Percentiles rank a stretch among this genome's conserved stretches.
phyloP scores from a whole-genome alignment of 2,113 vertebrate genomes.

The Orcinus orca region DNA sequence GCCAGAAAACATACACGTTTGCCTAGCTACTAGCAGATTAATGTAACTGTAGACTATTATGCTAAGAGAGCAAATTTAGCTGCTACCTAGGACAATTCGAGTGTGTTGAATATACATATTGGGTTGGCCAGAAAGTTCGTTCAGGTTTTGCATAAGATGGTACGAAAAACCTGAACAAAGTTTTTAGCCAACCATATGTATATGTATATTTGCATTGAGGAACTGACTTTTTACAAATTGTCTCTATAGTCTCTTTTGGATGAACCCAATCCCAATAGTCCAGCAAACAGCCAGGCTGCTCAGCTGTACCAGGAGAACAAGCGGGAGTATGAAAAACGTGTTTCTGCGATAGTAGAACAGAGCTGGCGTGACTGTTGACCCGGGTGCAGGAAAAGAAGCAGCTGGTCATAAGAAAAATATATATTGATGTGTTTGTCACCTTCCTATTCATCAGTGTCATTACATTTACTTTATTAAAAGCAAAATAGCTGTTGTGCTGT shows the following conservation, averaged over 20 bases:
- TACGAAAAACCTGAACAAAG: too few species aligned
- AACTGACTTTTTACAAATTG: conserved; percentile 64
- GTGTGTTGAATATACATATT: neutral
- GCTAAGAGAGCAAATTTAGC: neutral
- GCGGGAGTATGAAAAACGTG: conserved; percentile 97
- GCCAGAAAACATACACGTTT: conserved; percentile 17
- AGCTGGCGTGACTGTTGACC: conserved; percentile 99
- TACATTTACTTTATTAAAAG: conserved; percentile 92
- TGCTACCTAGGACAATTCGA: neutral
- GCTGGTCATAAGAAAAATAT: conserved; percentile 87
- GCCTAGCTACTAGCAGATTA: neutral
- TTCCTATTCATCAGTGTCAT: conserved; percentile 87
- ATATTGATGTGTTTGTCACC: conserved; percentile 87
- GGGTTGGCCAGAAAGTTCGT: too few species aligned
- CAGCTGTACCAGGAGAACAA: conserved; percentile 99
- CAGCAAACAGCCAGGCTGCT: conserved; percentile 98
- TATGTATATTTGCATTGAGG: neutral
- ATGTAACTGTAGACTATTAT: neutral
- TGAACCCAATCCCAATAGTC: conserved; percentile 98
- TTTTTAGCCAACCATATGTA: too few species aligned
- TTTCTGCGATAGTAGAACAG: conserved; percentile 99
- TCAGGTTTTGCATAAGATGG: too few species aligned
- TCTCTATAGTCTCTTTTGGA: conserved; percentile 94
- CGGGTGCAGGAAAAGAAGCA: conserved; percentile 86
- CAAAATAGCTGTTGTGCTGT: conserved; percentile 93